phyloP scores from a whole-genome alignment of 2,113 vertebrate species.

The Ceuthmochares aereus region DNA sequence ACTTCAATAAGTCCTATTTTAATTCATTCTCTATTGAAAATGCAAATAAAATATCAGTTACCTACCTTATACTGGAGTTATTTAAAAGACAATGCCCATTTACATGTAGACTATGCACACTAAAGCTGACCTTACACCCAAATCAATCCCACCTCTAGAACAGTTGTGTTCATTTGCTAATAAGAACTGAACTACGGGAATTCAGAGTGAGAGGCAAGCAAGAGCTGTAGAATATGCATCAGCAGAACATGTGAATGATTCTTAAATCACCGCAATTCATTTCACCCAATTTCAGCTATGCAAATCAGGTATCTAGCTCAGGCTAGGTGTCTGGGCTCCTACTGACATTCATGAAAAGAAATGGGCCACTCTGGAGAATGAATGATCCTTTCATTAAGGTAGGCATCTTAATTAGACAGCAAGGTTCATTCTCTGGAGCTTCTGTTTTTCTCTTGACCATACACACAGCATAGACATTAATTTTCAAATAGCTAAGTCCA shows the following conservation, averaged over 20 bases:
- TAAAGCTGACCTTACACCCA: background rate
- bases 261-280: background rate
- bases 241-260: background rate
- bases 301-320: background rate
- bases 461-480: background rate
- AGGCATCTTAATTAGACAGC: background rate
- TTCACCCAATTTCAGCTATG: background rate
- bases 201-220: background rate
- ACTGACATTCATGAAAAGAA: background rate
- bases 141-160: background rate
- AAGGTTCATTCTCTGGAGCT: background rate
- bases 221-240: background rate
- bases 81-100: background rate
- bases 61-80: background rate
- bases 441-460: background rate
- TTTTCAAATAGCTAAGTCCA: background rate
- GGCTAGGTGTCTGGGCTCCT: background rate
- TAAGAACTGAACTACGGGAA: background rate
- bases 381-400: background rate
- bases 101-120: background rate
- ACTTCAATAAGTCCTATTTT: background rate
- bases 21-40: background rate
- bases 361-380: background rate
- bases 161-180: background rate
- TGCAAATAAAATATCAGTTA: background rate